phyloP scores from a whole-genome alignment of 2,888 invertebrate species.

The Synergus itoensis region DNA sequence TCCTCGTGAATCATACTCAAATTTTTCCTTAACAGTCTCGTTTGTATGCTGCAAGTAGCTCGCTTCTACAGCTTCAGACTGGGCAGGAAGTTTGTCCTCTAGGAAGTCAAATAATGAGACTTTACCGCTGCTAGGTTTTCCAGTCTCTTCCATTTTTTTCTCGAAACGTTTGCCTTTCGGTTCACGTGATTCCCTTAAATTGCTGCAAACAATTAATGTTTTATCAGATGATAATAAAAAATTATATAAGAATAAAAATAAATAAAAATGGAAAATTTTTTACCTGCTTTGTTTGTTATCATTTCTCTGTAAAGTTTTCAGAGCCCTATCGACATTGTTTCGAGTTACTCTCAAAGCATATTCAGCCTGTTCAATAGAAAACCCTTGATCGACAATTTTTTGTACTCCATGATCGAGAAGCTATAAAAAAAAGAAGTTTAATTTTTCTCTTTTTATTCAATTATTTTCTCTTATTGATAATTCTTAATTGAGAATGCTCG shows the following conservation, averaged over 20 bases:
- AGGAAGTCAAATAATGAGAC: constrained; percentile 91
- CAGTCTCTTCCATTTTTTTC: constrained; percentile 80
- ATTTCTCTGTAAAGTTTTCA: constrained; percentile 82
- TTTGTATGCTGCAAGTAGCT: constrained; percentile 65
- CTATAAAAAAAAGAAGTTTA: constrained; percentile 69
- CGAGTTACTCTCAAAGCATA: constrained; percentile 85
- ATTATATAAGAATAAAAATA: background rate
- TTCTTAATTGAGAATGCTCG: background rate
- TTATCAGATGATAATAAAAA: background rate
- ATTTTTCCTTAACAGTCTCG: constrained; percentile 56
- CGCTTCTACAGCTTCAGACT: constrained; percentile 78
- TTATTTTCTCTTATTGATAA: constrained; percentile 8
- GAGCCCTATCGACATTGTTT: constrained; percentile 87
- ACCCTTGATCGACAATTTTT: constrained; percentile 89
- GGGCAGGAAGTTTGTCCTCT: constrained; percentile 87
- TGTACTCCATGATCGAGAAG: constrained; percentile 88
- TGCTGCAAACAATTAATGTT: constrained; percentile 44
- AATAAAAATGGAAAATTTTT: constrained; percentile 28
- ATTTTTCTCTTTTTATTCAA: constrained; percentile 9
- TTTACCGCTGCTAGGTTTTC: constrained; percentile 87
- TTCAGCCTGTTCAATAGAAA: constrained; percentile 87
- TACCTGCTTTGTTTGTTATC: constrained; percentile 69
- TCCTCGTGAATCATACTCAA: constrained; percentile 67
- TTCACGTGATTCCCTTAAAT: constrained; percentile 77
- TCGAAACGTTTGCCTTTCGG: constrained; percentile 76